A percentile compares a stretch with the other conserved stretches of the same genome.
phyloP scores from a whole-genome alignment of 92 coral and sea anemone species.

The Palythoa grandis region DNA sequence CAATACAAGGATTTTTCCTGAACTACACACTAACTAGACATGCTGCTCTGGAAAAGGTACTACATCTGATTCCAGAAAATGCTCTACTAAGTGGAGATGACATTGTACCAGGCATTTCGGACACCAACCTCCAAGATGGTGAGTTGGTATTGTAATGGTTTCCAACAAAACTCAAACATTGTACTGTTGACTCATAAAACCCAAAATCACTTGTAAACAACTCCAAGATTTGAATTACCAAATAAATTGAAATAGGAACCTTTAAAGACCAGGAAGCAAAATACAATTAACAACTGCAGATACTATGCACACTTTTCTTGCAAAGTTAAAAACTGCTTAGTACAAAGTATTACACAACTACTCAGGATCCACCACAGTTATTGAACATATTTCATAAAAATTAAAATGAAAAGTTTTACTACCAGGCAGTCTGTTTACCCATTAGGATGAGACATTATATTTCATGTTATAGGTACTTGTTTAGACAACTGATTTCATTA shows the following conservation, averaged over 20 bases:
- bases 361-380: no score
- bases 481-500: background rate
- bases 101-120: constrained; percentile 92
- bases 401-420: no score
- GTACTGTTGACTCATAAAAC: background rate
- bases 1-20: constrained; percentile 74
- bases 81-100: constrained; percentile 94
- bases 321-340: no score
- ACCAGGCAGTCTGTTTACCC: no score
- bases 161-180: background rate
- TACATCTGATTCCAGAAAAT: constrained; percentile 95
- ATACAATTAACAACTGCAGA: no score
- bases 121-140: constrained; percentile 78
- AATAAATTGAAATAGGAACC: no score
- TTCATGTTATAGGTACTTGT: background rate
- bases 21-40: constrained; percentile 85
- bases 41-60: constrained; percentile 75
- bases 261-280: no score
- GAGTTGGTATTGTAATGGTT: background rate
- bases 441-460: no score
- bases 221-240: background rate
- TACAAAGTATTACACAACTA: no score
- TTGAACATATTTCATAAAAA: no score
- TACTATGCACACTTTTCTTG: no score
- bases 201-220: no score